Evolutionary conservation across 2,797 vertebrate genomes (phyloP).

Genomic region (Lemur catta): DNA sequence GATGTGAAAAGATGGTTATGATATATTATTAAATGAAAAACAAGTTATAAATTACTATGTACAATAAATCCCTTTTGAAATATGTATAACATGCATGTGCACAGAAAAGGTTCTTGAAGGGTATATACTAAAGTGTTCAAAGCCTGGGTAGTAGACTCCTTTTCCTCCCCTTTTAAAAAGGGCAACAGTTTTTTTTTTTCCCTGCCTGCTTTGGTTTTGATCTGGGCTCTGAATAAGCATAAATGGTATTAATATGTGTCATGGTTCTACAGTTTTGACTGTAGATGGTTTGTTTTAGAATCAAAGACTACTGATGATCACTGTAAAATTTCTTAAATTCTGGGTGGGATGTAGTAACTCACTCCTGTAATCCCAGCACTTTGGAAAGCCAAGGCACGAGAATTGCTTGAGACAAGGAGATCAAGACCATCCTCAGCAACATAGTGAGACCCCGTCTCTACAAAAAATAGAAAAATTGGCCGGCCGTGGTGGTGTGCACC

Average conservation of each 20-base stretch:
- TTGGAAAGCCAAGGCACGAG: too few relatives aligned
- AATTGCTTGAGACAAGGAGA: too few relatives aligned
- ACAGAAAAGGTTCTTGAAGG: neutral
- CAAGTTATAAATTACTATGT: neutral
- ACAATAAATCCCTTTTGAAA: neutral
- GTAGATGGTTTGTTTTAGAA: too few relatives aligned
- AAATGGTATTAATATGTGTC: constrained; percentile 22
- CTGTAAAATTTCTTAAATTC: too few relatives aligned
- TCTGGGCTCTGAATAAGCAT: neutral
- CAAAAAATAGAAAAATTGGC: too few relatives aligned
- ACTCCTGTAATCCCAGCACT: too few relatives aligned
- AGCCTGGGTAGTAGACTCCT: neutral
- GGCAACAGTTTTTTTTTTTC: neutral
- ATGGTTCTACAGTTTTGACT: neutral
- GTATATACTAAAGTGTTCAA: neutral
- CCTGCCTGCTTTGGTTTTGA: constrained; percentile 5
- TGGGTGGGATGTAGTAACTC: too few relatives aligned
- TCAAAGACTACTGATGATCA: too few relatives aligned
- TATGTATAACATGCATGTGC: neutral
- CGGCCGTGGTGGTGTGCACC: too few relatives aligned
- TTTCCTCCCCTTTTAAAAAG: neutral
- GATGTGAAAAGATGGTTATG: neutral
- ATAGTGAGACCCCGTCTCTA: too few relatives aligned
- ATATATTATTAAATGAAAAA: neutral
- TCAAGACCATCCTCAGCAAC: too few relatives aligned